Base-by-base conservation (phyloP, 2,113 vertebrate genomes). In the Erythrolamprus reginae region DNA sequence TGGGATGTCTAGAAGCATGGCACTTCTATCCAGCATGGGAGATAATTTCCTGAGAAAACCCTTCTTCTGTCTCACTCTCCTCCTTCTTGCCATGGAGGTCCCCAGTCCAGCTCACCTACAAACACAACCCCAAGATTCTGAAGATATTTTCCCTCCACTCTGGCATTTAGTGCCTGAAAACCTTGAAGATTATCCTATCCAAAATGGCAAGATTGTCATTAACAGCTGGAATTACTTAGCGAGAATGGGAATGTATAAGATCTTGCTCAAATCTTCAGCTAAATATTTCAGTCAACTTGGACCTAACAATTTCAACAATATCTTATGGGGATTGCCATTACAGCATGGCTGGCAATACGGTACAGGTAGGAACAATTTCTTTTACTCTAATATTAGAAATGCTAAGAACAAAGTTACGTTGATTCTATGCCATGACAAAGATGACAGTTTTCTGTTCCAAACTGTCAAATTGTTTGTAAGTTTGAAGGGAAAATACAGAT, bases 341-440 rank as follows among this genome's bases (percentile, higher is more conserved):
- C 98, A 99, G 93, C 94, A 98, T 3, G 97, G 96, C n/a, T 99
- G 98, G 99, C 98, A 98, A 91, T 96, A 95, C 21, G 92, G 0
- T 17, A 97, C 98, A 98, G 98, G 98, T 98, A 96, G 84, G 94
- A 92, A 28, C 33, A 85, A 88, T 55, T n/a, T 90, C n/a, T 2
- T 93, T 93, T 77, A 77, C 33, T 77, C 17, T 77, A 77, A 77
- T 23, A 77, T 42, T 77, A 77, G 70, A 77, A 38, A 21, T 77
- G 17, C 17, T 77, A 42, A 77, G 17, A 77, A 3, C 17, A 21
- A 42, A 42, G 70, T 77, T 77, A 77, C 7, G 17, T 21, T 42
- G 48, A 0, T 0, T 89, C 0, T 3, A 89, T 38, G 0, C 61
- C 23, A 26, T 55, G 13, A 55, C 19, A 38, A 82, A 45, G 33